Conservation (phyloP, 53 echinoderm and acorn worm genomes). For the Holothuria scabra region DNA sequence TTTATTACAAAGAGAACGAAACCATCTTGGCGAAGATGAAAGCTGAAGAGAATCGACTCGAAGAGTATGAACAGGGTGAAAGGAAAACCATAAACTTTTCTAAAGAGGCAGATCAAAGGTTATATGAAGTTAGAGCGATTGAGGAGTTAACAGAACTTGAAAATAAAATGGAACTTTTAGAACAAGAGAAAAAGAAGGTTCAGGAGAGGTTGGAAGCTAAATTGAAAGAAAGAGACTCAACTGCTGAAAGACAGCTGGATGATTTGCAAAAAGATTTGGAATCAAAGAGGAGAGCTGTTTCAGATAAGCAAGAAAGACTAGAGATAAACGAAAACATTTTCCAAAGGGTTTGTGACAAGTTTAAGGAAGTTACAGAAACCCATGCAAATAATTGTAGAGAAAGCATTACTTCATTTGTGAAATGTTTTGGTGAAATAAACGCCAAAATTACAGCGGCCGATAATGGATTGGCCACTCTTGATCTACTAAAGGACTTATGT, state of each 20-base stretch:
- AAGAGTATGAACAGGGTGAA: slow-evolving; percentile 22
- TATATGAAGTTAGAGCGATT: slow-evolving; percentile 26
- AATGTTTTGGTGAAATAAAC: slow-evolving; percentile 7
- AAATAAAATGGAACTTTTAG: slow-evolving; percentile 3
- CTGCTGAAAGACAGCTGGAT: not conserved
- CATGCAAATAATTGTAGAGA: slow-evolving; percentile 14
- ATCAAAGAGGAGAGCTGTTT: not conserved
- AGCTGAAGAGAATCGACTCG: not conserved
- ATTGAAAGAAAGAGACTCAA: slow-evolving; percentile 3
- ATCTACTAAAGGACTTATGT: slow-evolving; percentile 9
- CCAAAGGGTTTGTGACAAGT: not conserved
- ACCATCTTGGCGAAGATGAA: not conserved
- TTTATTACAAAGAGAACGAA: slow-evolving; percentile 2
- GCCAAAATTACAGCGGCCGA: slow-evolving; percentile 5
- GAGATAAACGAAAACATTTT: not conserved
- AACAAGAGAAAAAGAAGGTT: not conserved
- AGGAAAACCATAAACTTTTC: not conserved
- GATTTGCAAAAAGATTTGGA: slow-evolving; percentile 2
- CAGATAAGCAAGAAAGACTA: not conserved
- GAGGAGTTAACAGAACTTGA: not conserved
- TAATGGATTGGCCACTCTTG: not conserved
- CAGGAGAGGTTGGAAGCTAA: not conserved
- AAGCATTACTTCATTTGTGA: slow-evolving; percentile 2
- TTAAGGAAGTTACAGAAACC: slow-evolving; percentile 10
- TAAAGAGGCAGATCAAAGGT: slow-evolving; percentile 29